A percentile compares a stretch with the other conserved stretches of the same genome.
phyloP scores from a whole-genome alignment of 2,113 vertebrate genomes.

The Rhegmatorhina hoffmannsi region DNA sequence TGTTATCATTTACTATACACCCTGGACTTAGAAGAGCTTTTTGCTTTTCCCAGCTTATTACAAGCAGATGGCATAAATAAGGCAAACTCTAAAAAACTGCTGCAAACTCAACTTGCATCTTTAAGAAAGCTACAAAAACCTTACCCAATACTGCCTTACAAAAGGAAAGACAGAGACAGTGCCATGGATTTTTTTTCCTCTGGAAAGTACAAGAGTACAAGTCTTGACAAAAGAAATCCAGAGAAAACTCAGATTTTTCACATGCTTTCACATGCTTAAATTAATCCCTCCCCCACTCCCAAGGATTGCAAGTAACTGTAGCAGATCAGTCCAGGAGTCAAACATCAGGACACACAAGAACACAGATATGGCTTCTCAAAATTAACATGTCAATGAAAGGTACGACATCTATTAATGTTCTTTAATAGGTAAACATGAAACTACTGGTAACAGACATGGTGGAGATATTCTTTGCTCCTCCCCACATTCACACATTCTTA shows the following conservation, averaged over 20 bases:
- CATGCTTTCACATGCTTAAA: background rate
- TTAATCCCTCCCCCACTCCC: background rate
- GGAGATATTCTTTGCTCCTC: background rate
- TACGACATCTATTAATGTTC: background rate
- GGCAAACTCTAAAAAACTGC: background rate
- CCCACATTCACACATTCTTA: background rate
- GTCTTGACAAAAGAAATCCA: background rate
- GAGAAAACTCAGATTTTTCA: background rate
- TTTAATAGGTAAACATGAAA: background rate
- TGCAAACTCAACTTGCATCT: background rate
- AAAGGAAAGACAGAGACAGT: background rate
- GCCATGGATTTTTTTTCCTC: background rate
- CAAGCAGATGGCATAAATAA: constrained; percentile 5
- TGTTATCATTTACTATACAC: background rate
- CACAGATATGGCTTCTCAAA: background rate
- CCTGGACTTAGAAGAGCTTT: background rate
- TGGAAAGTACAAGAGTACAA: background rate
- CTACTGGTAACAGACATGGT: rapidly evolving
- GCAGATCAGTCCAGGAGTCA: background rate
- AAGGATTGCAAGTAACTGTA: background rate
- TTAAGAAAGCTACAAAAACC: background rate
- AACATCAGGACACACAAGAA: background rate
- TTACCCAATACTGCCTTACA: background rate
- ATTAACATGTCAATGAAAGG: background rate
- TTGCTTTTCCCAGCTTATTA: background rate